Base-by-base conservation (phyloP, 2,113 vertebrate species). In the Archocentrus centrarchus region DNA sequence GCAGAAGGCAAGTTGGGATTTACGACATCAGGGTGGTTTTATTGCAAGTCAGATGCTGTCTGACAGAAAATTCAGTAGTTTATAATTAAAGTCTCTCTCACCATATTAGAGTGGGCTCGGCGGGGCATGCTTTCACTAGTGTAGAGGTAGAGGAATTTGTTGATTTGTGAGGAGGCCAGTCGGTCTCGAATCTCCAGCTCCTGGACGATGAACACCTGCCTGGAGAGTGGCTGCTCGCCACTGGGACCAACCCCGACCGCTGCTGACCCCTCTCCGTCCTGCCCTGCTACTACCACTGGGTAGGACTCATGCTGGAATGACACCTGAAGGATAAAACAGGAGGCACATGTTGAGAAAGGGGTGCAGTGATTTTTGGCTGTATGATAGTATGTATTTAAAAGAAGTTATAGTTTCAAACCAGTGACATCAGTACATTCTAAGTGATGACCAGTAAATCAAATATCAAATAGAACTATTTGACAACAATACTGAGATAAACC, bases 201-300 rank as follows among this genome's bases (percentile, higher is more conserved):
- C 91, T 98, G 97, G 10, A 98, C 97, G 0, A 98, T 96, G 89
- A 98, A 97, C 61, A 98, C 97, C 93, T 98, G 97, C n/a, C 97
- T 96, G 27, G 97, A 97, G 58, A 98, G 84, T 0, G 96, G 97
- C 86, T 96, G 97, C 86, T 98, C 97, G 13, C 94, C 95, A 7
- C 86, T 58, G 2, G 93, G 95, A 55, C 89, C 11, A 0, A 85
- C 85, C 6, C 1, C 86, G 2, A 81, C 47, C 6, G 3, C 1
- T 39, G 59, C 64, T 3, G 84, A 90, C 66, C 37, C 91, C 41
- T 11, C 96, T 1, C 79, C 87, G 4, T 96, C 96, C 77, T 89
- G 95, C 27, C 94, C 94, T 0, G 57, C 81, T 35, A 37, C 58
- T 9, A 80, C 35, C 17, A 89, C 91, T 0, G 87, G 87, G 82